phyloP scores from a whole-genome alignment of 2,113 vertebrate species.

The Corythornis vintsioides region DNA sequence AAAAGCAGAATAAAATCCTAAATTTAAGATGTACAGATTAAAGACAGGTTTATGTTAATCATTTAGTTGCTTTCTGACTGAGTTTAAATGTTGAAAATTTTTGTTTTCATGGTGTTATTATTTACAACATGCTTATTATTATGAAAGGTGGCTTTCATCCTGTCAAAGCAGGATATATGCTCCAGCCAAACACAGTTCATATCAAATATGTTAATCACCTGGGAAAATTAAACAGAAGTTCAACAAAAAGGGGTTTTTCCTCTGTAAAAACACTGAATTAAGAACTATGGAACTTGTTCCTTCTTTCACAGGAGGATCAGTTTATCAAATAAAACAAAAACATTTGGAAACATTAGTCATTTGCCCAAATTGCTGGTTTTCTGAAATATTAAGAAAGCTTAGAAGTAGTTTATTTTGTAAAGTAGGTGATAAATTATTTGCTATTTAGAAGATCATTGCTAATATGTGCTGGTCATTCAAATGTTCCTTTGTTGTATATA shows the following conservation, averaged over 20 bases:
- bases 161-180: neutral
- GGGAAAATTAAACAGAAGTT: neutral
- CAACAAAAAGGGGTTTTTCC: neutral
- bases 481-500: neutral
- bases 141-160: neutral
- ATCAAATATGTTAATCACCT: neutral
- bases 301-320: neutral
- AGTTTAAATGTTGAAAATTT: neutral
- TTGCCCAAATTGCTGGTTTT: neutral
- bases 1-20: neutral
- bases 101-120: neutral
- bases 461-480: neutral
- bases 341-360: neutral
- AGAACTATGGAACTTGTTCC: neutral
- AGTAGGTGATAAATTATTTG: neutral
- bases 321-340: neutral
- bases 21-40: neutral
- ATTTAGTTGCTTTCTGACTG: neutral
- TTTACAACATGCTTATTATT: fast-evolving
- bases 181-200: neutral
- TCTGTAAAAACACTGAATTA: neutral
- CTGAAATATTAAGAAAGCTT: neutral
- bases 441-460: neutral
- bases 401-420: neutral
- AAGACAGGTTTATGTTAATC: neutral